Base-by-base conservation (phyloP, 1,140 invertebrate species). In the Anastatus disparis region DNA sequence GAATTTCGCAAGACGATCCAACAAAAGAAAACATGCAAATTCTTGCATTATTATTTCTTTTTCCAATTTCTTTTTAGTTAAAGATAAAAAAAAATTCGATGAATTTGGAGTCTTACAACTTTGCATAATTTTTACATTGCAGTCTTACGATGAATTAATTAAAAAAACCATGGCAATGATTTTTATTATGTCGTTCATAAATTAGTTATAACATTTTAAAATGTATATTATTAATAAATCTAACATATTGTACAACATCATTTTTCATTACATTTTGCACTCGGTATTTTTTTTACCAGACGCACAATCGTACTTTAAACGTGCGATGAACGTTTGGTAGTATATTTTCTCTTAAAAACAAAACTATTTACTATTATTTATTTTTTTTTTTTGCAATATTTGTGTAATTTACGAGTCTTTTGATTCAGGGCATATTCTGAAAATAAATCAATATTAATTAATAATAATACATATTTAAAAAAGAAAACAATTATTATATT, bases 101-200 rank as follows among this genome's bases (percentile, higher is more conserved):
- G 17, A 52, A 2, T 53, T 69, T 58, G 48, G 29, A 61, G 46
- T 46, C 56, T 69, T n/a, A 15, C 53, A 26, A 52, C 52, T 24
- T 40, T 61, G 61, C 40, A 70, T 74, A 74, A 77, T 75, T 77
- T 72, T 78, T 75, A 77, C 75, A 75, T 74, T 75, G 77, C 77
- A 78, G 75, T 78, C 77, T 77, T 77, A 74, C 70, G 31, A 63
- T 77, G 71, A 77, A 71, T 73, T 73, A 77, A 74, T 74, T 72
- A 73, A 73, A 69, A n/a, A 71, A 76, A 75, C 67, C 62, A 75
- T 70, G 86, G 80, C 27, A 87, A 77, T 4, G 65, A 75, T 65
- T 74, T 64, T 62, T 12, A 66, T 69, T 69, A 40, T 52, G 61
- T 52, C 31, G 27, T 61, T 59, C 31, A 69, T 61, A 24, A 55